These are phyloP conservation scores for Ricordea florida DNA, from an alignment of 92 coral and sea anemone genomes.

Conservation along the genomic window DNA sequence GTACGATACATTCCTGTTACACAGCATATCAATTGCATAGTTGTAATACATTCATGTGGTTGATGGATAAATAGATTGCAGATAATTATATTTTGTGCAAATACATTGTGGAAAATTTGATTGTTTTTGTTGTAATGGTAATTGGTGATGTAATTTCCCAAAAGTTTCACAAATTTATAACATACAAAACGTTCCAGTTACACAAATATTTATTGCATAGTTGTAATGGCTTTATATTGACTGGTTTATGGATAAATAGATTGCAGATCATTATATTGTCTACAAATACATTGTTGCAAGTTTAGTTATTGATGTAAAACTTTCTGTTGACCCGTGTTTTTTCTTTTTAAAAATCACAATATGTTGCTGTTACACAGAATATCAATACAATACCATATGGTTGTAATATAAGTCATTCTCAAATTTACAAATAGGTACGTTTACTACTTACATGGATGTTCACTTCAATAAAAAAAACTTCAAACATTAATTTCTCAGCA, in stretches of 20 bases:
- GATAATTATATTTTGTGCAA: conserved; percentile 1
- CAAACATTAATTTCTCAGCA: no score
- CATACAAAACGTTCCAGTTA: conserved; percentile 28
- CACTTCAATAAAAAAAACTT: no score
- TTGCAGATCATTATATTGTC: conserved; percentile 20
- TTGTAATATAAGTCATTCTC: no score
- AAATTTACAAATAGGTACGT: no score
- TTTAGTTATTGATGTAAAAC: background rate
- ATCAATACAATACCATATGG: no score
- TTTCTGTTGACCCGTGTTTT: no score
- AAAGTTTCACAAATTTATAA: conserved; percentile 10
- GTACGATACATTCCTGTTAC: no score
- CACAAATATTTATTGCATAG: conserved; percentile 13
- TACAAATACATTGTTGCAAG: background rate
- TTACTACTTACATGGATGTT: no score
- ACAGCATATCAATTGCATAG: no score
- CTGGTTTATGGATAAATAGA: conserved; percentile 22
- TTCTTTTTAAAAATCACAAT: no score
- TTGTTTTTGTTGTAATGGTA: conserved; percentile 17
- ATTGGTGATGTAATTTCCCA: conserved; percentile 15
- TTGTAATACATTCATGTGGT: no score
- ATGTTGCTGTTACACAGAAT: no score
- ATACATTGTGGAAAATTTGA: conserved; percentile 10
- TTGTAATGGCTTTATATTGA: conserved; percentile 5
- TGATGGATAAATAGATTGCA: conserved; percentile 10